Percentiles rank a stretch among this genome's conserved stretches.
Conservation (phyloP, 2,797 vertebrate genomes). For the Decapterus maruadsi region DNA sequence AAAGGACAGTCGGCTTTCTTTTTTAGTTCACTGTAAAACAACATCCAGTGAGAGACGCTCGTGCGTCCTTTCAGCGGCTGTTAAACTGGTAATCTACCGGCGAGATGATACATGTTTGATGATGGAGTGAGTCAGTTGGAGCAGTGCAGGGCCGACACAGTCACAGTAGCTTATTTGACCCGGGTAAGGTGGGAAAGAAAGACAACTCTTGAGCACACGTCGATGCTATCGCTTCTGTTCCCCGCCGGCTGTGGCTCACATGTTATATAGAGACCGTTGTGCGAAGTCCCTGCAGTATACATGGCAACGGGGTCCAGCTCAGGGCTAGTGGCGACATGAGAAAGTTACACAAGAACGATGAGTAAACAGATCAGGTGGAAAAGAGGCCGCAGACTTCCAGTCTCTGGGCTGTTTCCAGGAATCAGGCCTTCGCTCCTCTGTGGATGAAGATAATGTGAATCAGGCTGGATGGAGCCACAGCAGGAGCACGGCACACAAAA, state of each 20-base stretch:
- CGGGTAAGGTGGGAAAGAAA: slow-evolving; percentile 5
- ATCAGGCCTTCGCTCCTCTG: slow-evolving; percentile 40
- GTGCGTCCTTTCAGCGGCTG: not conserved
- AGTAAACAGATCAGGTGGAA: slow-evolving; percentile 71
- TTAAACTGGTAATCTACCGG: slow-evolving; percentile 19
- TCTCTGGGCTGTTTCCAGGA: slow-evolving; percentile 58
- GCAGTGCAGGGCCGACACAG: slow-evolving; percentile 40
- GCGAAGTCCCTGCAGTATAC: slow-evolving; percentile 36
- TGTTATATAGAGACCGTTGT: not conserved
- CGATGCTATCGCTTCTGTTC: not conserved
- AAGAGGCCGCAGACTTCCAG: slow-evolving; percentile 48
- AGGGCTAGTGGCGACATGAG: slow-evolving; percentile 53
- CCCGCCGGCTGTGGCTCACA: not conserved
- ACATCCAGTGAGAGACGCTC: slow-evolving; percentile 20
- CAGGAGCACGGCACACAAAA: slow-evolving; percentile 35
- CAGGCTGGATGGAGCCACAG: slow-evolving; percentile 49
- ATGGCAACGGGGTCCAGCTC: slow-evolving; percentile 62
- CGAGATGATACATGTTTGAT: slow-evolving; percentile 1
- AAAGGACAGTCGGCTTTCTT: slow-evolving; percentile 11
- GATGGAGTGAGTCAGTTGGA: slow-evolving; percentile 25
- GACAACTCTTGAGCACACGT: slow-evolving; percentile 9
- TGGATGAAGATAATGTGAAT: slow-evolving; percentile 51
- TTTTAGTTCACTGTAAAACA: slow-evolving; percentile 21
- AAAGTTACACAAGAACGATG: slow-evolving; percentile 72
- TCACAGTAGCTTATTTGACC: slow-evolving; percentile 50